Percentiles rank a stretch among this genome's conserved stretches.
Evolutionary conservation across 2,888 invertebrate species (phyloP).

Genomic region (Gymnocheta viridis): DNA sequence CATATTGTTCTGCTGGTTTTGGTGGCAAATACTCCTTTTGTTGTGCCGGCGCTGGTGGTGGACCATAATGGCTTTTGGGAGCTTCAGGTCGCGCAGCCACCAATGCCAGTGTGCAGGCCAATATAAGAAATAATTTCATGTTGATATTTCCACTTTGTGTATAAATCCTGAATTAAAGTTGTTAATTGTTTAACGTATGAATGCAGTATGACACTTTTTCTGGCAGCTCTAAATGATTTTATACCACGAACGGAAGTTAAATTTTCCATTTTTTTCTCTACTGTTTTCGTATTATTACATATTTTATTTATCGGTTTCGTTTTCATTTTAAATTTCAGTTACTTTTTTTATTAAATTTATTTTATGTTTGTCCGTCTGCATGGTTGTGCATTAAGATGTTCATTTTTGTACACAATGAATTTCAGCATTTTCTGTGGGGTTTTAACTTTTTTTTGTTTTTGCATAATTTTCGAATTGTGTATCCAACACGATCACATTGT

Average conservation of each 20-base stretch:
- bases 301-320: slow-evolving; percentile 61
- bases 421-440: slow-evolving; percentile 34
- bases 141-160: slow-evolving; percentile 14
- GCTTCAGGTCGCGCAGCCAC: slow-evolving; percentile 82
- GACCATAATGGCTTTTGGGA: slow-evolving; percentile 79
- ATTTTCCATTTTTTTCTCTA: slow-evolving; percentile 38
- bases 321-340: slow-evolving; percentile 56
- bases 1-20: slow-evolving; percentile 72
- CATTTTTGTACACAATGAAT: slow-evolving; percentile 19
- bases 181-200: slow-evolving; percentile 57
- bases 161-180: slow-evolving; percentile 59
- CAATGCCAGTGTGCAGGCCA: slow-evolving; percentile 80
- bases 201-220: slow-evolving; percentile 75
- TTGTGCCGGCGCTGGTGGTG: slow-evolving; percentile 77
- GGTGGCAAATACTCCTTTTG: slow-evolving; percentile 80
- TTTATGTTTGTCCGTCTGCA: slow-evolving; percentile 10
- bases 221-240: slow-evolving; percentile 72
- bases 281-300: slow-evolving; percentile 27
- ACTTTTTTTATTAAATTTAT: slow-evolving; percentile 29
- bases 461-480: slow-evolving; percentile 64
- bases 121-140: slow-evolving; percentile 73
- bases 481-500: slow-evolving; percentile 26
- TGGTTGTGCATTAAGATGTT: background rate
- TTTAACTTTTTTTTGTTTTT: slow-evolving; percentile 62
- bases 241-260: slow-evolving; percentile 69